Percentiles rank a stretch among this genome's conserved stretches.
Evolutionary conservation across 2,113 vertebrate species (phyloP).

Genomic region (Hippocampus guttulatus): DNA sequence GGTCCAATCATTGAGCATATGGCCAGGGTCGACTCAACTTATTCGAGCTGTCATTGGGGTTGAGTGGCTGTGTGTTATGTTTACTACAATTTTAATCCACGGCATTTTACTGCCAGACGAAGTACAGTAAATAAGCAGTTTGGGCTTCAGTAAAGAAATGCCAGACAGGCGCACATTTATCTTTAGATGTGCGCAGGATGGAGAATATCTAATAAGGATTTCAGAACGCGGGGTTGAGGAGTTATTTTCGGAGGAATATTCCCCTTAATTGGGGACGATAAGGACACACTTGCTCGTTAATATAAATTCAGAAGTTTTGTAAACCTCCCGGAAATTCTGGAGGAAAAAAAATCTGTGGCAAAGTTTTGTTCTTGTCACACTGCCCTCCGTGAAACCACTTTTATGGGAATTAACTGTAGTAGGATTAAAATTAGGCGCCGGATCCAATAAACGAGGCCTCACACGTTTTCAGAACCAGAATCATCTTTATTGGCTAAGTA

Average conservation of each 20-base stretch:
- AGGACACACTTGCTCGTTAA: not conserved
- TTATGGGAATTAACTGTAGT: not conserved
- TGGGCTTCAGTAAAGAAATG: conserved; percentile 30
- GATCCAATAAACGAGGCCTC: too few relatives aligned
- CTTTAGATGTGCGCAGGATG: conserved; percentile 22
- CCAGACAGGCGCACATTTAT: conserved; percentile 41
- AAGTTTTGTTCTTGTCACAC: conserved; percentile 20
- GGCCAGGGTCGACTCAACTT: conserved; percentile 26
- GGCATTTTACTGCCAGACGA: conserved; percentile 19
- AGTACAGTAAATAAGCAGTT: conserved; percentile 34
- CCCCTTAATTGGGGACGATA: conserved; percentile 16
- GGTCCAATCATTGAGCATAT: conserved; percentile 28
- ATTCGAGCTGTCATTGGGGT: conserved; percentile 36
- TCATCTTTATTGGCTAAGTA: too few relatives aligned
- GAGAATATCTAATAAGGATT: conserved; percentile 34
- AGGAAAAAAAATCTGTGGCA: too few relatives aligned
- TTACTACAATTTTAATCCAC: conserved; percentile 42
- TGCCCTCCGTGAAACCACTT: not conserved
- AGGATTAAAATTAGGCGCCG: too few relatives aligned
- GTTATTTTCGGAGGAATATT: conserved; percentile 24
- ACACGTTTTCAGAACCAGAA: too few relatives aligned
- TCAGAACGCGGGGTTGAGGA: conserved; percentile 12
- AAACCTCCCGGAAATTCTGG: not conserved
- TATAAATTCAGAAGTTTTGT: not conserved
- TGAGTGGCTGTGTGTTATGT: conserved; percentile 36